Percentiles rank a stretch among this genome's conserved stretches.
Evolutionary conservation across 37 sponge, comb jelly and placozoan species (phyloP).

Genomic region (Aplysina aerophoba): DNA sequence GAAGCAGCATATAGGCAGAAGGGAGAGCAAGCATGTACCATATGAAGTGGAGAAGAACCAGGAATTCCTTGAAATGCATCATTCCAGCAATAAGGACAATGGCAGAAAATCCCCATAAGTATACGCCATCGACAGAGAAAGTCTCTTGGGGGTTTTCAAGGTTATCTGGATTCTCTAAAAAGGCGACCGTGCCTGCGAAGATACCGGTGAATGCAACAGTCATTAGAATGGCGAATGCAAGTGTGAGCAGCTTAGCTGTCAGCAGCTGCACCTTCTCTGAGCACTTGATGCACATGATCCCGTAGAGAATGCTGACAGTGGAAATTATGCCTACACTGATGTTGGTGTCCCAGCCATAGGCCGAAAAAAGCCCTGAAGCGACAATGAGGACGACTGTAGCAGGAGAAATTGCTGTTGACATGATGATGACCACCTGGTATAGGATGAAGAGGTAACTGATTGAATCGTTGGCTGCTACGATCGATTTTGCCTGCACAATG

Average conservation of each 20-base stretch:
- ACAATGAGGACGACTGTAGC: constrained; percentile 82
- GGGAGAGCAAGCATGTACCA: constrained; percentile 89
- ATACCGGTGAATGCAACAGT: constrained; percentile 33
- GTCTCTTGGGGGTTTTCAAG: not conserved
- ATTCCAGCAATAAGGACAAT: constrained; percentile 66
- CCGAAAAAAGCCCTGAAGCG: constrained; percentile 61
- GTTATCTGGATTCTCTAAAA: constrained; percentile 2
- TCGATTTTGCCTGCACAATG: constrained; percentile 37
- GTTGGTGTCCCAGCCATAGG: constrained; percentile 10
- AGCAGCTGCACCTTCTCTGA: constrained; percentile 46
- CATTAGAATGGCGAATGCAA: constrained; percentile 46
- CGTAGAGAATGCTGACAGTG: not conserved
- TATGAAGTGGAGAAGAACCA: constrained; percentile 66
- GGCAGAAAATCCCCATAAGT: constrained; percentile 48
- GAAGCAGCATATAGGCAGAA: constrained; percentile 82
- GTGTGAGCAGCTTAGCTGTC: constrained; percentile 41
- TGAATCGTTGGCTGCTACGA: constrained; percentile 64
- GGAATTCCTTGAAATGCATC: constrained; percentile 66
- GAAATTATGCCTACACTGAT: constrained; percentile 7
- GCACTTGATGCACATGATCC: constrained; percentile 17
- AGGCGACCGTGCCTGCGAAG: not conserved
- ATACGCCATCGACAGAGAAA: constrained; percentile 32
- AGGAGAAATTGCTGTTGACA: constrained; percentile 79
- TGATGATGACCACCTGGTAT: constrained; percentile 71
- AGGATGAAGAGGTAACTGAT: constrained; percentile 70